phyloP scores from a whole-genome alignment of 2,888 invertebrate genomes.

The Sicus ferrugineus region DNA sequence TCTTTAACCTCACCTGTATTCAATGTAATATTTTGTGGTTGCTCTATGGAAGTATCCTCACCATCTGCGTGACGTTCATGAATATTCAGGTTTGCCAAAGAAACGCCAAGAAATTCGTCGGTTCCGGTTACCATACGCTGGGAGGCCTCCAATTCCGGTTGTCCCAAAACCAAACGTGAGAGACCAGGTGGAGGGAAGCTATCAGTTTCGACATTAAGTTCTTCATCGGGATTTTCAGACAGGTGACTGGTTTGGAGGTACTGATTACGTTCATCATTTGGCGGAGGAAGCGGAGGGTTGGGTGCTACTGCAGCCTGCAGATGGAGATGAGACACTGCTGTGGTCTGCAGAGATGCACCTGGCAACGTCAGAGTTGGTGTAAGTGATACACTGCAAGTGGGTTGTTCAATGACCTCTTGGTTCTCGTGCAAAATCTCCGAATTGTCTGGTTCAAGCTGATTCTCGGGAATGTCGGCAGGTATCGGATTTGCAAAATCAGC shows the following conservation, averaged over 20 bases:
- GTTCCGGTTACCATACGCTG: constrained; percentile 55
- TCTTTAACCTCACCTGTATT: constrained; percentile 21
- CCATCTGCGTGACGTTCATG: constrained; percentile 65
- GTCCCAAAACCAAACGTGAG: constrained; percentile 73
- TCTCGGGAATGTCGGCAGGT: constrained; percentile 41
- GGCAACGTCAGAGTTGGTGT: constrained; percentile 30
- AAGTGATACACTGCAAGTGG: constrained; percentile 42
- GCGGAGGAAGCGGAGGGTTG: constrained; percentile 53
- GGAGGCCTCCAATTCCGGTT: constrained; percentile 69
- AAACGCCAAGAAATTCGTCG: constrained; percentile 58
- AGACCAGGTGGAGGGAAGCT: constrained; percentile 72
- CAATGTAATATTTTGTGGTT: constrained; percentile 34
- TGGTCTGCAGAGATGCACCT: constrained; percentile 1
- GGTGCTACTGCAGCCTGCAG: neutral
- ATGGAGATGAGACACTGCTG: no score
- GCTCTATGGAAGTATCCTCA: constrained; percentile 60
- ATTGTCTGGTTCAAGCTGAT: constrained; percentile 69
- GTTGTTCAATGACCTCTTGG: constrained; percentile 66
- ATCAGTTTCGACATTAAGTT: constrained; percentile 60
- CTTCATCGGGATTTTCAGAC: constrained; percentile 65
- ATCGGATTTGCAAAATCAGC: constrained; percentile 58
- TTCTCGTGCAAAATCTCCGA: constrained; percentile 68
- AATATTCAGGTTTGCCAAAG: constrained; percentile 66
- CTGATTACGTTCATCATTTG: constrained; percentile 77
- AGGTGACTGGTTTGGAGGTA: constrained; percentile 80